A percentile compares a stretch with the other conserved stretches of the same genome.
These are phyloP conservation scores for Tipula confusa DNA, from an alignment of 2,888 invertebrate species.

Conservation along the genomic window DNA sequence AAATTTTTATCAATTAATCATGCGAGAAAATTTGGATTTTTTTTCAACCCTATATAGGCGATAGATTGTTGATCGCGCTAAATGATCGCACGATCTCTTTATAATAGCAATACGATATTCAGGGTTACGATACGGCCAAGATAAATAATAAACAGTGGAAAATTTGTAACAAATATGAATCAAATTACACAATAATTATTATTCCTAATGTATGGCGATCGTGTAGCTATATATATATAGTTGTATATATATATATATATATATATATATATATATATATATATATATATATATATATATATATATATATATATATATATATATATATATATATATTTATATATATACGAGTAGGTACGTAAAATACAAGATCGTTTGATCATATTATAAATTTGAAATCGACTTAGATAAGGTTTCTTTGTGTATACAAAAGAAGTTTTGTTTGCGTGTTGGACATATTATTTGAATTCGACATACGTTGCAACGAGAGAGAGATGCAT, in stretches of 20 bases:
- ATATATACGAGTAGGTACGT: too few relatives aligned
- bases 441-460: background rate
- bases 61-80: background rate
- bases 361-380: background rate
- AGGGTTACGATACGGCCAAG: background rate
- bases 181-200: constrained; percentile 3
- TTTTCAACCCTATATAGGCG: background rate
- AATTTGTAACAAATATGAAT: constrained; percentile 20
- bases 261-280: too few relatives aligned
- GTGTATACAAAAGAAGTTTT: background rate
- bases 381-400: background rate
- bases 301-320: too few relatives aligned
- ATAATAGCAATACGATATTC: background rate
- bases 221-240: background rate
- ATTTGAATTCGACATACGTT: too few relatives aligned
- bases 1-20: background rate
- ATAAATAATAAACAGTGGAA: background rate
- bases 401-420: constrained; percentile 20
- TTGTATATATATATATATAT: too few relatives aligned
- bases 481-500: background rate
- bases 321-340: too few relatives aligned
- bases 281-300: too few relatives aligned
- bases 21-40: background rate
- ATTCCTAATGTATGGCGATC: background rate
- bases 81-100: background rate